These are phyloP conservation scores for Corythoichthys intestinalis DNA, from an alignment of 2,113 vertebrate species.

Conservation along the genomic window DNA sequence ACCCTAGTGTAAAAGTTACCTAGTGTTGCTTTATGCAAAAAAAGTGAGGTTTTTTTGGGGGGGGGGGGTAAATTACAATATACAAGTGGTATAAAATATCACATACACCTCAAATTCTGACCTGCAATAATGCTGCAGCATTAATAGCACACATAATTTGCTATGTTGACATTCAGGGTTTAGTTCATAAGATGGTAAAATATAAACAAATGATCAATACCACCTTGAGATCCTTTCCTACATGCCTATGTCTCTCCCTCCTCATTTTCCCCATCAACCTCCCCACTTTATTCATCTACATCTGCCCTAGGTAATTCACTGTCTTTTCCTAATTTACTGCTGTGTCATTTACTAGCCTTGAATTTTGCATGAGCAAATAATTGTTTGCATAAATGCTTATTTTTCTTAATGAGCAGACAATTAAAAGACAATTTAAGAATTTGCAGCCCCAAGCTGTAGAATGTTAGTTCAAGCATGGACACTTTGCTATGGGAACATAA, in stretches of 20 bases:
- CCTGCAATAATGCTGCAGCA: too few relatives aligned
- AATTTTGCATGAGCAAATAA: slow-evolving; percentile 14
- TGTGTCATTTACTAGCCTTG: slow-evolving; percentile 8
- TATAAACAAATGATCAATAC: slow-evolving; percentile 49
- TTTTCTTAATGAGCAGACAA: not conserved
- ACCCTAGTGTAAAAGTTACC: too few relatives aligned
- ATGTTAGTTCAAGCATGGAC: not conserved
- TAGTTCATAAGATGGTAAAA: slow-evolving; percentile 20
- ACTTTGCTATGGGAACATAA: not conserved
- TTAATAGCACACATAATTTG: not conserved
- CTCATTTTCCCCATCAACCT: not conserved
- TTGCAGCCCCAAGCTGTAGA: not conserved
- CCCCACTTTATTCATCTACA: not conserved
- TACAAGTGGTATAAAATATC: too few relatives aligned
- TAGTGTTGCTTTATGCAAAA: too few relatives aligned
- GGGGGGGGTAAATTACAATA: too few relatives aligned
- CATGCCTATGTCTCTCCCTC: not conserved
- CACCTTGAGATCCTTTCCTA: slow-evolving; percentile 55
- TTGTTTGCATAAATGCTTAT: not conserved
- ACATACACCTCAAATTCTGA: too few relatives aligned
- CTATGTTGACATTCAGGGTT: not conserved
- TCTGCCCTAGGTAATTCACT: slow-evolving; percentile 3
- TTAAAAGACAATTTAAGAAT: not conserved
- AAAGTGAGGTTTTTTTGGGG: too few relatives aligned
- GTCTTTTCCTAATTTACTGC: slow-evolving; percentile 12